These are phyloP conservation scores for Taenaris catops DNA, from an alignment of 2,888 invertebrate genomes.

Conservation along the genomic window DNA sequence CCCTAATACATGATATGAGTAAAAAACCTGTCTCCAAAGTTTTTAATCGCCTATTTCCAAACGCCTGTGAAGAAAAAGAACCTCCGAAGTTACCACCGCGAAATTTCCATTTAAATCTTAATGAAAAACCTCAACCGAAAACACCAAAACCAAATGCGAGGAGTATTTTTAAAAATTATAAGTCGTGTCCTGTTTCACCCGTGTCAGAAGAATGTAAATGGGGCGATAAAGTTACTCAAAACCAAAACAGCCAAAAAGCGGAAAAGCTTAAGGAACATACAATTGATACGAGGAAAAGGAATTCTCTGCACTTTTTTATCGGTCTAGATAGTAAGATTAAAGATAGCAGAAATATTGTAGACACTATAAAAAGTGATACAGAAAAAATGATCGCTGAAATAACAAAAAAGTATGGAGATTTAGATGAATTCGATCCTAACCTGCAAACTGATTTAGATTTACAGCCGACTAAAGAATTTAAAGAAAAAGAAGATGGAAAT, in stretches of 20 bases:
- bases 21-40: constrained; percentile 61
- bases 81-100: constrained; percentile 47
- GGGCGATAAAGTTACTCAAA: constrained; percentile 67
- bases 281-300: constrained; percentile 71
- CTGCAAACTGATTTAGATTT: constrained; percentile 50
- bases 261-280: constrained; percentile 49
- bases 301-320: constrained; percentile 83
- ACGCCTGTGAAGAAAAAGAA: constrained; percentile 39
- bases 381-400: constrained; percentile 84
- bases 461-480: constrained; percentile 56
- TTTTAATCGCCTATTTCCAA: constrained; percentile 62
- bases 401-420: constrained; percentile 81
- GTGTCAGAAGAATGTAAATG: constrained; percentile 89
- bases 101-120: constrained; percentile 63
- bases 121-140: constrained; percentile 53
- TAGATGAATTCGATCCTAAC: constrained; percentile 69
- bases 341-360: constrained; percentile 76
- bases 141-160: constrained; percentile 55
- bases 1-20: constrained; percentile 55
- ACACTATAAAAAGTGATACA: constrained; percentile 82
- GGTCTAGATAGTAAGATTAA: constrained; percentile 74
- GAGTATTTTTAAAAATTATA: constrained; percentile 83
- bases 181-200: constrained; percentile 90
- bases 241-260: constrained; percentile 30
- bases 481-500: constrained; percentile 81